Base-by-base conservation (phyloP, 2,113 vertebrate species). In the Phoxinus phoxinus region DNA sequence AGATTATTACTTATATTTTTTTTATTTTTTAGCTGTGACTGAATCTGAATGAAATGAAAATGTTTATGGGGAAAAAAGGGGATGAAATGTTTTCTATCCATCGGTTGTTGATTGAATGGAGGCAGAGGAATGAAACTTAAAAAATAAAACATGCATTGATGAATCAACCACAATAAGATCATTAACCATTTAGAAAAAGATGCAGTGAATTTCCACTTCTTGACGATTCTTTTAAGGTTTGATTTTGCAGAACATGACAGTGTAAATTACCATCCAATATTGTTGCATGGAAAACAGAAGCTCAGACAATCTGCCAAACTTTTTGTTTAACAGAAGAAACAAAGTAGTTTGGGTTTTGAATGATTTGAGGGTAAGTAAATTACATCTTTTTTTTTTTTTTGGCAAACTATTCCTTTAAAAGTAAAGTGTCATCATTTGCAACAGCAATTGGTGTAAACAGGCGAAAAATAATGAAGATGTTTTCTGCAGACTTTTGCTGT, bases 401-500 rank as follows among this genome's bases (percentile, higher is more conserved):
- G 23, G 0, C 0, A 69, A 23, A 41, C 12, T 46, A 74, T 15
- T 74, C n/a, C 12, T 48, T 13, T 46, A 74, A 74, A 74, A 74
- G 10, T 30, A 75, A 56, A 77, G 27, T 56, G 30, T 56, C 30
- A 79, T 63, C 37, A 81, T 63, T 10, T 81, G 58, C 27, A 46
- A 41, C 35, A 63, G 23, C 27, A 19, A 81, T 65, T 46, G 78
- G 37, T 65, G 23, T 48, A 81, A 46, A 44, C 78, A 65, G 35
- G 23, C 15, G 11, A 27, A n/a, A 65, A 30, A 79, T 41, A 79
- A 81, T 81, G 23, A 81, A 63, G 37, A 81, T 46, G 41, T 65
- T 63, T 81, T 53, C 61, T 32, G 61, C 61, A 81, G 44, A 32
- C 41, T 48, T 44, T 23, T 81, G 3, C 37, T 15, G 10, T 30